Base-by-base conservation (phyloP, 2,888 invertebrate species). In the Rhingia campestris region DNA sequence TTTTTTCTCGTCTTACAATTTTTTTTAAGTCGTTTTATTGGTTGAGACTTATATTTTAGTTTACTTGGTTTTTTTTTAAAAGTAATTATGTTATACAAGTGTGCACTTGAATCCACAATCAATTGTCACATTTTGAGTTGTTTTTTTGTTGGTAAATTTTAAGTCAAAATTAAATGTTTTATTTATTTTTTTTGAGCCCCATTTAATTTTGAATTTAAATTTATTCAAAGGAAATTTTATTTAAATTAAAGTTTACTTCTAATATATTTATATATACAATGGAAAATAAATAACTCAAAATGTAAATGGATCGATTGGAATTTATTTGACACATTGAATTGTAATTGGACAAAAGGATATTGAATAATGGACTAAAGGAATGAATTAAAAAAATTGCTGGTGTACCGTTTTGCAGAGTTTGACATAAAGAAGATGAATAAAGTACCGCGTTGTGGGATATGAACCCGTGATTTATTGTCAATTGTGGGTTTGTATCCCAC, bases 111-210 rank as follows among this genome's bases (percentile, higher is more conserved):
- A 58, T 14, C 4, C 37, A 33, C 51, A 59, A 72, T 81, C 59
- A 43, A 47, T 47, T 6, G 54, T 66, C 66, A 53, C 81, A 81
- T 66, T 67, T 61, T 77, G 77, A 76, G 81, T 59, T 53, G 41
- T 56, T 35, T 32, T 53, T 45, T 80, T 14, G 22, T 30, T 10
- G 6, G 35, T 33, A 12, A 45, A 72, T 72, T 10, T 51, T 66
- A 59, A 51, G 43, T 54, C 58, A 35, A 41, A 39, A 64, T 53
- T 43, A 63, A 63, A 64, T 47, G 37, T 39, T 33, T 39, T 39
- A 30, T 47, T 33, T n/a, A n/a, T n/a, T 32, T 61, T 61, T 51
- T 41, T 43, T 39, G 54, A 51, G 59, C 53, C 61, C 51, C 67
- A 58, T 74, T 74, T 80, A 54, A 9, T 64, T 58, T 47, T 75